Evolutionary conservation across 2,888 invertebrate species (phyloP).

Genomic region (Caenorhabditis imperialis): DNA sequence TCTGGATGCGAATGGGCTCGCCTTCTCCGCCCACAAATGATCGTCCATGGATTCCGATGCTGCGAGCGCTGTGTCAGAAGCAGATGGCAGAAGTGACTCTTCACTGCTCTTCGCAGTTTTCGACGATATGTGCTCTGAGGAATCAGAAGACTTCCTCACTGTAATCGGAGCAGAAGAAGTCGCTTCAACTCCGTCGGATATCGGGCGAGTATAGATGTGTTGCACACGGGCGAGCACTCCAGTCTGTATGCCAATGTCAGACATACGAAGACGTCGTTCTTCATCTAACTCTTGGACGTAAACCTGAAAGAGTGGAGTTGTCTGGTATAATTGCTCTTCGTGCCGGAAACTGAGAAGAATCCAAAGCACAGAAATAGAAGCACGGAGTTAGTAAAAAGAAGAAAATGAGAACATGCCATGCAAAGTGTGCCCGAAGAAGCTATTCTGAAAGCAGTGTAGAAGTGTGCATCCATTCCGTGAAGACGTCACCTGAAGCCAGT

Average conservation of each 20-base stretch:
- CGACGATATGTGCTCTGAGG: slow-evolving; percentile 23
- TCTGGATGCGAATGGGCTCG: slow-evolving; percentile 44
- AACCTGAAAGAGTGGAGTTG: slow-evolving; percentile 60
- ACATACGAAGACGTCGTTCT: slow-evolving; percentile 61
- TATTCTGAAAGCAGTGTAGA: slow-evolving; percentile 8
- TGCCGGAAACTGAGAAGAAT: too few species aligned
- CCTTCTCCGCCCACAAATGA: slow-evolving; percentile 34
- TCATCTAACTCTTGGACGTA: slow-evolving; percentile 64
- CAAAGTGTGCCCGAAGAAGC: slow-evolving; percentile 14
- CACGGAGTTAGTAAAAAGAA: not conserved
- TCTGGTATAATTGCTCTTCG: too few species aligned
- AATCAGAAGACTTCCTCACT: slow-evolving; percentile 46
- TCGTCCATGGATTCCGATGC: slow-evolving; percentile 45
- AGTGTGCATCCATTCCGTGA: too few species aligned
- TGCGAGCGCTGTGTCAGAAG: slow-evolving; percentile 21
- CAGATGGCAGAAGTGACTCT: slow-evolving; percentile 19
- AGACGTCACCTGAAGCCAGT: slow-evolving; percentile 65
- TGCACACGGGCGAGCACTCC: slow-evolving; percentile 70
- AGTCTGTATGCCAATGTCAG: slow-evolving; percentile 71
- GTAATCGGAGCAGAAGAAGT: slow-evolving; percentile 47
- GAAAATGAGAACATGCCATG: slow-evolving; percentile 7
- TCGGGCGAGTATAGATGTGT: slow-evolving; percentile 63
- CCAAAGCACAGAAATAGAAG: too few species aligned
- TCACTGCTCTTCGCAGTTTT: slow-evolving; percentile 39
- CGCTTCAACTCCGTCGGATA: slow-evolving; percentile 28